phyloP scores from a whole-genome alignment of 2,797 vertebrate species.

The Typhlichthys eigenmanni region DNA sequence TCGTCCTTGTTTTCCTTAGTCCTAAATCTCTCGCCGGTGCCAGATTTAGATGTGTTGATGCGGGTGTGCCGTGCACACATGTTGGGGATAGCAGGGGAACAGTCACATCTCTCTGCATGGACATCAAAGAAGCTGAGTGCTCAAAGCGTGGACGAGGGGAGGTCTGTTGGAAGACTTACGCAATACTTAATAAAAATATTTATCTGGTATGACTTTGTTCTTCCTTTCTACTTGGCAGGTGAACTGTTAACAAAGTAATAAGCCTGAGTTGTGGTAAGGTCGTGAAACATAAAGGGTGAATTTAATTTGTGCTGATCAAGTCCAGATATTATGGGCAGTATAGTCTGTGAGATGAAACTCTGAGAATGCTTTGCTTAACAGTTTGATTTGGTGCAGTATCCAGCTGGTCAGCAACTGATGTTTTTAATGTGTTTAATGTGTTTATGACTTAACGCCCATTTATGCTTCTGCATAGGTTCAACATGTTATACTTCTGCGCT shows the following conservation, averaged over 20 bases:
- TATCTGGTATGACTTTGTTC: slow-evolving; percentile 55
- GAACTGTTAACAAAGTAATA: neutral
- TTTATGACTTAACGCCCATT: no score
- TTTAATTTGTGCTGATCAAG: no score
- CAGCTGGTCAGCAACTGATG: slow-evolving; percentile 13
- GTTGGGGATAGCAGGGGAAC: slow-evolving; percentile 41
- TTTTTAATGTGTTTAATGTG: slow-evolving; percentile 16
- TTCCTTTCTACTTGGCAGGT: slow-evolving; percentile 36
- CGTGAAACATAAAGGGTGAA: no score
- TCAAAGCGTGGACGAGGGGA: slow-evolving; percentile 44
- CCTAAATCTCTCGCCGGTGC: slow-evolving; percentile 49
- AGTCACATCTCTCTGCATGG: slow-evolving; percentile 48
- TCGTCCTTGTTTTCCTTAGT: slow-evolving; percentile 55
- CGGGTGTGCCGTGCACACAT: slow-evolving; percentile 38
- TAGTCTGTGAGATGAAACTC: no score
- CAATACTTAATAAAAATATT: slow-evolving; percentile 28
- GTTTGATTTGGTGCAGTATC: no score
- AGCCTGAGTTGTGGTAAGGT: no score
- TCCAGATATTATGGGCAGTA: no score
- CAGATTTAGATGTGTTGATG: slow-evolving; percentile 49
- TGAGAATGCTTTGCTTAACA: no score
- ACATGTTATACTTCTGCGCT: no score
- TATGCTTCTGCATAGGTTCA: no score
- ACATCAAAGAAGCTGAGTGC: slow-evolving; percentile 67
- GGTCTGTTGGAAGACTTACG: slow-evolving; percentile 46